Base-by-base conservation (phyloP, 2,888 invertebrate genomes). In the Drosophila rellima region DNA sequence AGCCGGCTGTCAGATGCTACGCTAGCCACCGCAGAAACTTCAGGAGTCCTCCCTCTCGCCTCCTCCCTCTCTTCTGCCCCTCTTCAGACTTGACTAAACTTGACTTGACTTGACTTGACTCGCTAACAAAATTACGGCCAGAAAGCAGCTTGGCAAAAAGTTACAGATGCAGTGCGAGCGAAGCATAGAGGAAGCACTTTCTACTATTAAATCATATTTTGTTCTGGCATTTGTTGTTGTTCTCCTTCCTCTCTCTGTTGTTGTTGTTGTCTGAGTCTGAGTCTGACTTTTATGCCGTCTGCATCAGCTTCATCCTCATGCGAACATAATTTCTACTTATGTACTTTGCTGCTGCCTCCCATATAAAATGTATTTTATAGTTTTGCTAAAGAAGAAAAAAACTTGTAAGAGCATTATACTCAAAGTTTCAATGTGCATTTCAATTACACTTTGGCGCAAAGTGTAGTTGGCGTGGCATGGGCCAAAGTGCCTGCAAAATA, bases 371-470 rank as follows among this genome's bases (percentile, higher is more conserved):
- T 75, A 73, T 83, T 78, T 81, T 84, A 84, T 78, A 81, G 81
- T 81, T 80, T 70, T 74, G 63, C 69, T 50, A 52, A 69, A 61
- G 54, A 65, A 56, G 31, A 44, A 50, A 62, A 60, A 67, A 81
- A 74, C 70, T 74, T 83, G 78, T 83, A 81, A 81, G 81, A 78
- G 84, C 75, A 81, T 81, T 81, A 81, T 72, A 69, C 84, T 84
- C 78, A 80, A 81, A 81, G 78, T 84, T 81, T 81, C 81, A 81
- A 83, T 81, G 84, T 80, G 84, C 70, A 83, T 81, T 81, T 81
- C 81, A 81, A 81, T 81, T 81, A 81, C 81, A 83, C 78, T 81
- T 78, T 74, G 66, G 61, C 71, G 57, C 74, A 74, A 70, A 77
- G 70, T 65, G 61, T 51, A 50, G 51, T 65, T 44, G 33, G 39